Conservation (phyloP, 2,888 invertebrate species). For the Platynereis dumerilii region DNA sequence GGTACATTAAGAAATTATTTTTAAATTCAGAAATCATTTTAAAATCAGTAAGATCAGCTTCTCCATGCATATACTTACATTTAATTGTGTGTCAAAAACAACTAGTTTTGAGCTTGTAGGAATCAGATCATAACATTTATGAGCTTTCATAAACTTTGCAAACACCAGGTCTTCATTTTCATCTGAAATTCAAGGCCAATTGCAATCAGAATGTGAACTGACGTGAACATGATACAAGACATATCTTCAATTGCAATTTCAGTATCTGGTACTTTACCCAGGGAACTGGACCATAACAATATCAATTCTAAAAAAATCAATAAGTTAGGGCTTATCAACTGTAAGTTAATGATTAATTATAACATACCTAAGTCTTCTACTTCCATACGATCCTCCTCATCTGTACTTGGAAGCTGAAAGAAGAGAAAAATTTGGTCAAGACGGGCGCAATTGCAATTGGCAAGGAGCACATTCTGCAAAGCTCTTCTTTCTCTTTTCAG, state of each 20-base stretch:
- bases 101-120: constrained; percentile 99
- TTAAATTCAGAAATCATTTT: not conserved
- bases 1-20: not conserved
- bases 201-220: not conserved
- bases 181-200: constrained; percentile 76
- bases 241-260: too few species aligned
- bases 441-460: not conserved
- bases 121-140: constrained; percentile 99
- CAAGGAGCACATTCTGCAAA: not conserved
- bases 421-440: not conserved
- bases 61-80: constrained; percentile 66
- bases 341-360: too few species aligned
- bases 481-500: too few species aligned
- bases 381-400: constrained; percentile 48
- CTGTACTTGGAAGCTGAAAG: constrained; percentile 37
- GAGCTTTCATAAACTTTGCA: constrained; percentile 99
- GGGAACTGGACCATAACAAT: too few species aligned
- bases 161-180: constrained; percentile 97
- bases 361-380: constrained; percentile 57
- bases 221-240: too few species aligned
- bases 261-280: too few species aligned
- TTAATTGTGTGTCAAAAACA: constrained; percentile 97
- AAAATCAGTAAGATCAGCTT: too few species aligned
- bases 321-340: too few species aligned
- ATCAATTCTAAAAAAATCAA: too few species aligned